These are phyloP conservation scores for Xenopus borealis DNA, from an alignment of 2,113 vertebrate species.

Conservation along the genomic window DNA sequence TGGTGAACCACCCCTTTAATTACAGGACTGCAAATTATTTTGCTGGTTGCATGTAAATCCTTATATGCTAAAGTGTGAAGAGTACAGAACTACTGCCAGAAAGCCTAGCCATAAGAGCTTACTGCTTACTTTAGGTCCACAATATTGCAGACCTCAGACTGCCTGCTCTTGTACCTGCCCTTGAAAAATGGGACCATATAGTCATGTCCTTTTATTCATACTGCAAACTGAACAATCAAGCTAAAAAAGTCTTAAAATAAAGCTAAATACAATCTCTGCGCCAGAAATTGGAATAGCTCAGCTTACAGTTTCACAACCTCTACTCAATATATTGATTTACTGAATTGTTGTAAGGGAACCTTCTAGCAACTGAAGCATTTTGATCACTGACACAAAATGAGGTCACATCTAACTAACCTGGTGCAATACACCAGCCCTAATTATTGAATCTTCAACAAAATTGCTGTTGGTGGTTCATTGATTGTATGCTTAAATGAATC, in stretches of 20 bases:
- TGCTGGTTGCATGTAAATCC: no score
- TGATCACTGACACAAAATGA: slow-evolving; percentile 94
- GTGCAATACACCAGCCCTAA: slow-evolving; percentile 72
- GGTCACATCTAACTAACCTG: slow-evolving; percentile 92
- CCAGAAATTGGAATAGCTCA: slow-evolving; percentile 13
- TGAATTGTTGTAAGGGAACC: slow-evolving; percentile 95
- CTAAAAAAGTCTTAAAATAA: background rate
- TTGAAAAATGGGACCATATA: no score
- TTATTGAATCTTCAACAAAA: slow-evolving; percentile 84
- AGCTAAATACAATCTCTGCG: slow-evolving; percentile 3
- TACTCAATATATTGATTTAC: slow-evolving; percentile 92
- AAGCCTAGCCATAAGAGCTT: no score
- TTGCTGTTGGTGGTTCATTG: slow-evolving; percentile 99
- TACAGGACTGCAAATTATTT: no score
- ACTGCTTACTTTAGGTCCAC: no score
- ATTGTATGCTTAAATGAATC: slow-evolving; percentile 96
- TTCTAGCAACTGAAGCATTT: slow-evolving; percentile 99
- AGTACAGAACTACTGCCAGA: no score
- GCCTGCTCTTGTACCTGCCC: no score
- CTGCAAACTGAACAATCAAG: no score
- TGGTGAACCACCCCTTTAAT: no score
- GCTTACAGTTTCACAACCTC: slow-evolving; percentile 10
- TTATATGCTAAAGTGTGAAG: no score
- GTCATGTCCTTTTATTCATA: no score
- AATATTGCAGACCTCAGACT: no score